phyloP scores from a whole-genome alignment of 2,888 invertebrate species.

The Priapulus caudatus region DNA sequence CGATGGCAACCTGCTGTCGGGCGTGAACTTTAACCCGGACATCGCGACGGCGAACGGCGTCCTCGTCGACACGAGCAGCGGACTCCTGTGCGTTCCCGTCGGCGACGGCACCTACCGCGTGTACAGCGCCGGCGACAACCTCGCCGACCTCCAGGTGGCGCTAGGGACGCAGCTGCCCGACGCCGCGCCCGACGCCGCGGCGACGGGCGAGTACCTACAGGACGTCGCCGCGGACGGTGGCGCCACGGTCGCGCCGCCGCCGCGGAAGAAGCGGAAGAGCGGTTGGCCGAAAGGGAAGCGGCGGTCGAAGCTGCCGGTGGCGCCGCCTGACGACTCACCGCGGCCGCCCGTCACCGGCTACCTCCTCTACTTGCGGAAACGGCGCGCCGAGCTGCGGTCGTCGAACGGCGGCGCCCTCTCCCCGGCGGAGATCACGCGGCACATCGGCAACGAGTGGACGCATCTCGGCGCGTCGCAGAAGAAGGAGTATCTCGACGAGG shows the following conservation, averaged over 20 bases:
- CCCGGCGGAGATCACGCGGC: not conserved
- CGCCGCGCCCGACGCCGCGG: not conserved
- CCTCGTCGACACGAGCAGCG: no score
- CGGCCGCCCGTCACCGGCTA: not conserved
- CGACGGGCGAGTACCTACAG: no score
- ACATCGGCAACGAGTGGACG: not conserved
- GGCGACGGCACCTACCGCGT: not conserved
- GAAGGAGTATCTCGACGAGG: conserved; percentile 44
- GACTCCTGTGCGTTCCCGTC: not conserved
- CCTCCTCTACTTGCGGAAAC: not conserved
- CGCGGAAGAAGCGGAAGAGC: no score
- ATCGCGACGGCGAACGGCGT: no score
- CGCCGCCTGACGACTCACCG: no score
- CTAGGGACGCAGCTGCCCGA: not conserved
- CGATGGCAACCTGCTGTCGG: no score
- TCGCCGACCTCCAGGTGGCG: not conserved
- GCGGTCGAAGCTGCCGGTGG: no score
- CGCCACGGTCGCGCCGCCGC: no score
- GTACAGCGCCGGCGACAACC: not conserved
- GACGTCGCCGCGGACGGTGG: no score
- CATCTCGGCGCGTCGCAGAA: not conserved
- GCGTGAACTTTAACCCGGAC: no score
- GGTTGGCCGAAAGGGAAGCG: no score
- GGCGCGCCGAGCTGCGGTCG: not conserved
- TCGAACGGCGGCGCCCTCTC: not conserved